These are phyloP conservation scores for Nycticorax nycticorax DNA, from an alignment of 2,113 vertebrate genomes.

Conservation along the genomic window DNA sequence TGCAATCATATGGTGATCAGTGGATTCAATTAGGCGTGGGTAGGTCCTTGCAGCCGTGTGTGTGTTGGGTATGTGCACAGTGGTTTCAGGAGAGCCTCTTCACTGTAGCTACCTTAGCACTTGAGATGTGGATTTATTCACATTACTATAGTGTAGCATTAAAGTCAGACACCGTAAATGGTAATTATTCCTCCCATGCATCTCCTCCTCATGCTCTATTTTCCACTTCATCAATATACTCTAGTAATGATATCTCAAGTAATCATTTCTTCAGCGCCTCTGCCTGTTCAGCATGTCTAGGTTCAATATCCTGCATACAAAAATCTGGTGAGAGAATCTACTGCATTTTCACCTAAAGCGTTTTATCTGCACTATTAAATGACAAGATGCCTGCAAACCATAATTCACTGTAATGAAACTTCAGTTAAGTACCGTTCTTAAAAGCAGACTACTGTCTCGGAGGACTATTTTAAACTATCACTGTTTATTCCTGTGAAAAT, in stretches of 20 bases:
- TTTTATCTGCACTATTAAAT: background rate
- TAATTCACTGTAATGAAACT: background rate
- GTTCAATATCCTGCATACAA: background rate
- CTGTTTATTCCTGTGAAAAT: background rate
- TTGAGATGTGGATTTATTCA: background rate
- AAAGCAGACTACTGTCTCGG: background rate
- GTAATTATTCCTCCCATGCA: background rate
- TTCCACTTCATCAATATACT: constrained; percentile 5
- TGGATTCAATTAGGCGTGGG: fast-evolving
- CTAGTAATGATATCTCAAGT: background rate
- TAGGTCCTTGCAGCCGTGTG: background rate
- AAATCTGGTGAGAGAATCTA: background rate
- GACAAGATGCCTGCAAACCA: background rate
- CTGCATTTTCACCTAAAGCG: background rate
- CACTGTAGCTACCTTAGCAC: background rate
- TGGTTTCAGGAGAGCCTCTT: background rate
- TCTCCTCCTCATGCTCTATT: background rate
- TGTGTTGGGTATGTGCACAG: background rate
- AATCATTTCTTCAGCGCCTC: background rate
- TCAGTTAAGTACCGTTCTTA: background rate
- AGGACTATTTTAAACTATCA: background rate
- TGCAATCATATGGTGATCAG: background rate
- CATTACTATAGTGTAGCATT: background rate
- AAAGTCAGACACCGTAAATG: background rate
- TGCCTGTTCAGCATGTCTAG: background rate